phyloP scores from a whole-genome alignment of 2,797 vertebrate genomes.

The Dromococcyx pavoninus region DNA sequence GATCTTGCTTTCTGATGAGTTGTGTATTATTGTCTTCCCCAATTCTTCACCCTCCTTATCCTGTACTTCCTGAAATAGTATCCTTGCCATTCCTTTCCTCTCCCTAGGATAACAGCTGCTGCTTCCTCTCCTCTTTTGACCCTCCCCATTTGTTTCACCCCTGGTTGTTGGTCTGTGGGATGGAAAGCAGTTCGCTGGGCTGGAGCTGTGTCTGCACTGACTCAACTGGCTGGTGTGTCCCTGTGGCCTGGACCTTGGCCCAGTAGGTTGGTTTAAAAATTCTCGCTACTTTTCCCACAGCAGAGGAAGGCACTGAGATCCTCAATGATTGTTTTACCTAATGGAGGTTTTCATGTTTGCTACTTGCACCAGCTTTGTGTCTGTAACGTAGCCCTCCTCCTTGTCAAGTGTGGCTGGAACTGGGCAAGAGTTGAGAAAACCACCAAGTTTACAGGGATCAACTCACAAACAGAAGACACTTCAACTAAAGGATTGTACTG shows the following conservation, averaged over 20 bases:
- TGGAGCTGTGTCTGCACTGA: not conserved
- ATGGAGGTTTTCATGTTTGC: not conserved
- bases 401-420: not conserved
- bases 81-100: not conserved
- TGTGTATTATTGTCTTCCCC: accelerated
- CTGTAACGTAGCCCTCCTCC: accelerated
- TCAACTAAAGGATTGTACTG: not conserved
- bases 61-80: not conserved
- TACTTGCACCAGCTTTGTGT: not conserved
- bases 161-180: not conserved
- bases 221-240: not conserved
- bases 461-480: not conserved
- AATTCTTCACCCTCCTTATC: not conserved
- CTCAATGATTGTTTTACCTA: not conserved
- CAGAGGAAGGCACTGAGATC: not conserved
- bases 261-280: not conserved
- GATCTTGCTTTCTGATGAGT: not conserved
- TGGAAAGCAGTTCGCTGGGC: not conserved
- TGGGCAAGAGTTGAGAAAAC: not conserved
- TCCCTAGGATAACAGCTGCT: not conserved
- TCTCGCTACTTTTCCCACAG: not conserved
- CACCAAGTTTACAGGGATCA: not conserved
- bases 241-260: slow-evolving; percentile 12
- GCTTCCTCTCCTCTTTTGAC: not conserved
- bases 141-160: not conserved